Base-by-base conservation (phyloP, 2,797 vertebrate species). In the Mallotus villosus region DNA sequence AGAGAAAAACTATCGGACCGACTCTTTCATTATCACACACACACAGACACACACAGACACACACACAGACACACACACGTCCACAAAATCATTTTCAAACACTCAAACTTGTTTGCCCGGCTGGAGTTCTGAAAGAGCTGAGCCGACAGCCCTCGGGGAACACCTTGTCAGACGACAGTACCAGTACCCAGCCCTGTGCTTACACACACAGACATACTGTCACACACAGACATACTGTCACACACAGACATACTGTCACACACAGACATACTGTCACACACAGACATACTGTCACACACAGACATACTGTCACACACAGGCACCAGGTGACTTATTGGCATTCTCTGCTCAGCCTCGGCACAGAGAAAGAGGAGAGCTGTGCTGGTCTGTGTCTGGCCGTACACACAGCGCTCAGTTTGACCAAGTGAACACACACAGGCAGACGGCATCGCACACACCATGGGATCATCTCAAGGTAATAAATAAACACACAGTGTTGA, bases 401-500 rank as follows among this genome's bases (percentile, higher is more conserved):
- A 80, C 78, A 80, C 78, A 85, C 87, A 90, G 89, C 87, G 89
- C 89, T 84, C 77, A 78, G 78, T 63, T 22, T 12, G 16, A 72
- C 74, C 46, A 74, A 78, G 81, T 71, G 3, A 8, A 81, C 71
- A 22, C 76, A 85, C 74, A 71, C 81, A 72, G 76, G 6, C 67
- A 66, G 32, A 80, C 84, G 21, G 34, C 51, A 34, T 34, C 51
- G 3, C 32, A 16, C 64, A 63, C 46, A n/a, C 63, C 65, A 74
- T 53, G 49, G n/a, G 78, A 63, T 67, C 66, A 49, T 59, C 68
- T 55, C 63, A 75, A 83, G 83, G 74, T 78, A 90, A 90, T 92
- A 91, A 90, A 92, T 89, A 72, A 90, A 89, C 90, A 91, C 90
- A 92, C 87, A 88, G 89, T 92, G 89, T 87, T 73, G 32, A 74